phyloP scores from a whole-genome alignment of 1,140 invertebrate species.

The Adelges cooleyi region DNA sequence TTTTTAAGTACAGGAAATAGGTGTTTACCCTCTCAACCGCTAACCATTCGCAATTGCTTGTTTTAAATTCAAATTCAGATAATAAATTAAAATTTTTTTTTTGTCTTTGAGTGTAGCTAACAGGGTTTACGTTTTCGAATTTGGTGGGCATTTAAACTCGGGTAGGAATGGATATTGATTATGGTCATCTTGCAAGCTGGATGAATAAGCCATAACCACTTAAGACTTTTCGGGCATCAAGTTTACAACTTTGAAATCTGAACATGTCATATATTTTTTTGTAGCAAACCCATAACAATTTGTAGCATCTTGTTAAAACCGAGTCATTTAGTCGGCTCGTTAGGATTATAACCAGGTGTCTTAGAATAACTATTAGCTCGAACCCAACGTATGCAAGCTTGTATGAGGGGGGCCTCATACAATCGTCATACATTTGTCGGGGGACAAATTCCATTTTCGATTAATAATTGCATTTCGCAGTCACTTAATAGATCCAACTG shows the following conservation, averaged over 20 bases:
- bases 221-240: background rate
- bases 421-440: too few relatives aligned
- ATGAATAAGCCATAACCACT: background rate
- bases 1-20: too few relatives aligned
- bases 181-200: background rate
- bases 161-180: background rate
- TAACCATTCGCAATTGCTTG: too few relatives aligned
- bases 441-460: background rate
- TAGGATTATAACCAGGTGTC: too few relatives aligned
- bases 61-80: too few relatives aligned
- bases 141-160: background rate
- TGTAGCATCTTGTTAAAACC: background rate
- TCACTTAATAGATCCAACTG: background rate
- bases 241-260: background rate
- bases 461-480: background rate
- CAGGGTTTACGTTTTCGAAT: too few relatives aligned
- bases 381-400: background rate
- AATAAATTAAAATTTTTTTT: too few relatives aligned
- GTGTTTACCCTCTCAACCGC: too few relatives aligned
- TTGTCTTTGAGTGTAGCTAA: too few relatives aligned
- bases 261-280: background rate
- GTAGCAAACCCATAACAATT: background rate
- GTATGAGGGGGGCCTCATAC: background rate
- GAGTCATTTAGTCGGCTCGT: background rate
- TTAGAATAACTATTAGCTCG: background rate